A percentile compares a stretch with the other conserved stretches of the same genome.
Conservation (phyloP, 2,113 vertebrate species). For the Spermophilus dauricus region DNA sequence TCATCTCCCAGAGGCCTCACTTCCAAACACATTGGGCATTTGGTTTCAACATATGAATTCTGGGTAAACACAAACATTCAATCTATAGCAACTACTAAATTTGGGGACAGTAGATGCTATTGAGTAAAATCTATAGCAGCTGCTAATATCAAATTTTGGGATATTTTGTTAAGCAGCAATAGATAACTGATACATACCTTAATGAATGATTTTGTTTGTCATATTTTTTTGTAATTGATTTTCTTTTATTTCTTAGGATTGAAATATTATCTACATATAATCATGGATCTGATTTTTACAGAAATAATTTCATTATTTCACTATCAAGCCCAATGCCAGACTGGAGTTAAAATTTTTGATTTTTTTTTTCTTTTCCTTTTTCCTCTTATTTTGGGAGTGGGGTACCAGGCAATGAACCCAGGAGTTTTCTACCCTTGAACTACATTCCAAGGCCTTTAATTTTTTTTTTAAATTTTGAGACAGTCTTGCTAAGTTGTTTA, state of each 20-base stretch:
- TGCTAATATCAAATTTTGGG: background rate
- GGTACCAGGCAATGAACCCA: too few species aligned
- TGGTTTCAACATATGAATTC: background rate
- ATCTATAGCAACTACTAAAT: background rate
- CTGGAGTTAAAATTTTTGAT: background rate
- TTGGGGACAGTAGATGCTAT: background rate
- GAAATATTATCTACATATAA: background rate
- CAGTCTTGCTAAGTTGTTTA: too few species aligned
- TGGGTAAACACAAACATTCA: background rate
- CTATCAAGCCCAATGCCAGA: background rate
- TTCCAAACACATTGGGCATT: background rate
- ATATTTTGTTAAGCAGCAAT: background rate
- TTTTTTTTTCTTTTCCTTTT: background rate
- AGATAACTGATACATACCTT: background rate
- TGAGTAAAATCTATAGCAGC: background rate
- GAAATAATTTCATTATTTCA: background rate
- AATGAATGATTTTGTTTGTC: background rate
- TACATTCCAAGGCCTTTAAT: too few species aligned
- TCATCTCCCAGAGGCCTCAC: background rate
- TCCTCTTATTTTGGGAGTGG: too few species aligned
- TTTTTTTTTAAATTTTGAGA: too few species aligned
- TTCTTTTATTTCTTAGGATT: background rate
- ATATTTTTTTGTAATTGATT: background rate
- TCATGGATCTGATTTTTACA: background rate
- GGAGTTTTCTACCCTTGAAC: too few species aligned